Evolutionary conservation across 1,140 invertebrate genomes (phyloP).

Genomic region (Amyelois transitella): DNA sequence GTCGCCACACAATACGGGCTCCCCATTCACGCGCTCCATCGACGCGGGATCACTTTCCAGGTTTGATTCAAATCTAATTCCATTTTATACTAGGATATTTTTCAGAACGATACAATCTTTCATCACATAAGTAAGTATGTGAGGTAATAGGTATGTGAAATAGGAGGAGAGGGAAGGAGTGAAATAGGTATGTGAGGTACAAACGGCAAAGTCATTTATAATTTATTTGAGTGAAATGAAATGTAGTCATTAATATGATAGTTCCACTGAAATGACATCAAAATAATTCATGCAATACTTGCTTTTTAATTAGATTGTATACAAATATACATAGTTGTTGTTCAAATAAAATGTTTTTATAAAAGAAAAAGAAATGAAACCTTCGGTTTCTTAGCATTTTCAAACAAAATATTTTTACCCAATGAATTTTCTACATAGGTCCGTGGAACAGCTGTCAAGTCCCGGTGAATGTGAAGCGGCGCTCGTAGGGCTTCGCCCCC

Average conservation of each 20-base stretch:
- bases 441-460: constrained; percentile 84
- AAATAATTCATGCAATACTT: too few species aligned
- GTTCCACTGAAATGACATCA: too few species aligned
- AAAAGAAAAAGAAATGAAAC: too few species aligned
- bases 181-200: too few species aligned
- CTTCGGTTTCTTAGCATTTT: too few species aligned
- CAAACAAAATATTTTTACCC: too few species aligned
- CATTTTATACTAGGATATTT: background rate
- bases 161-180: constrained; percentile 2
- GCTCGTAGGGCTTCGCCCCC: constrained; percentile 46
- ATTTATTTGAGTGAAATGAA: too few species aligned
- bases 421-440: constrained; percentile 75
- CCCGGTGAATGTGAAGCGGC: constrained; percentile 76
- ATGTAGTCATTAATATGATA: too few species aligned
- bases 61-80: constrained; percentile 26
- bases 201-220: too few species aligned
- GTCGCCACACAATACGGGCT: constrained; percentile 85
- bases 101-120: background rate
- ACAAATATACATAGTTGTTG: too few species aligned
- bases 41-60: constrained; percentile 82
- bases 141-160: background rate
- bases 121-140: background rate
- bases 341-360: too few species aligned
- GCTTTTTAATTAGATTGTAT: too few species aligned
- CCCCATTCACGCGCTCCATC: constrained; percentile 84